Evolutionary conservation across 2,888 invertebrate genomes (phyloP).

Genomic region (Heliconius aoede): DNA sequence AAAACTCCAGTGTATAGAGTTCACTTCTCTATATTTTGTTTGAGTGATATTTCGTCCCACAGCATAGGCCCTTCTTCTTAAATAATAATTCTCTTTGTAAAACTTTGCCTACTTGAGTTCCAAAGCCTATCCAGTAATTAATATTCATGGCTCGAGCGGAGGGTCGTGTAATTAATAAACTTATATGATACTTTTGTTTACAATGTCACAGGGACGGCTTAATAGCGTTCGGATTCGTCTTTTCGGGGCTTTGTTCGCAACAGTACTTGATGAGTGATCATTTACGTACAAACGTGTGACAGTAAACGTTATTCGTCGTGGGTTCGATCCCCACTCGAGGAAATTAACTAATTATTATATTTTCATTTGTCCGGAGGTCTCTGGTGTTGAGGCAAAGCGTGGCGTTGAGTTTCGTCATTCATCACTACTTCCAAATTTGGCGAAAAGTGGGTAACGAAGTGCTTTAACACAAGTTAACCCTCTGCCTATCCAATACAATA

Average conservation of each 20-base stretch:
- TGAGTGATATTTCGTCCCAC: conserved; percentile 76
- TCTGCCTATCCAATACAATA: no score
- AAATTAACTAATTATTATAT: no score
- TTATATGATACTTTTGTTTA: conserved; percentile 84
- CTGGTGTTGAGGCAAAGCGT: no score
- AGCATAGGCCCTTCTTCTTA: conserved; percentile 78
- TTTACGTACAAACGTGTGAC: no score
- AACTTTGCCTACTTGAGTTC: conserved; percentile 83
- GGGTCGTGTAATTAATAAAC: conserved; percentile 84
- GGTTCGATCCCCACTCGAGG: no score
- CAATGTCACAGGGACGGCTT: conserved; percentile 68
- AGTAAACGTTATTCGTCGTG: no score
- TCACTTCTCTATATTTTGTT: conserved; percentile 48
- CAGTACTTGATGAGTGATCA: conserved; percentile 1
- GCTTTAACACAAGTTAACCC: no score
- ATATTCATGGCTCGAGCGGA: conserved; percentile 82
- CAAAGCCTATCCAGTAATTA: conserved; percentile 83
- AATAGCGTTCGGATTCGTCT: conserved; percentile 31
- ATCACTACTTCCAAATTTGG: no score
- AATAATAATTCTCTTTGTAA: conserved; percentile 84
- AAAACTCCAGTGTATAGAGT: conserved; percentile 55
- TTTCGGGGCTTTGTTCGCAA: conserved; percentile 19
- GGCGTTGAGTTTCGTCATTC: no score
- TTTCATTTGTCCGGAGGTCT: no score
- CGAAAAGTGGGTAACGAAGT: no score